Percentiles rank a stretch among this genome's conserved stretches.
Conservation (phyloP, 2,113 vertebrate species). For the Oncorhynchus masou region DNA sequence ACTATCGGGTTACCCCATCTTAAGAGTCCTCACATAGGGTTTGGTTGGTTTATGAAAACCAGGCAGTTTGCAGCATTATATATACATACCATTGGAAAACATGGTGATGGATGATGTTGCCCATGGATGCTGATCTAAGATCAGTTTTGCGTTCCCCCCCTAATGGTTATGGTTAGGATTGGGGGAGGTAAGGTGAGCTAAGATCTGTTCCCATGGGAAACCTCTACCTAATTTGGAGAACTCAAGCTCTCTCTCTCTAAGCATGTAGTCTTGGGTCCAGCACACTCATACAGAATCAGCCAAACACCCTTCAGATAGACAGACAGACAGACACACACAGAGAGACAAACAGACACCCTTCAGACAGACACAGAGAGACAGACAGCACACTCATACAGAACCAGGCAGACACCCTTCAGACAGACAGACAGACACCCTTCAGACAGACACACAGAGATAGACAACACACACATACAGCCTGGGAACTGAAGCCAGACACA, state of each 20-base stretch:
- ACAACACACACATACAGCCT: conserved; percentile 3
- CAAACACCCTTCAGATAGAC: too few relatives aligned
- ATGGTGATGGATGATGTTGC: conserved; percentile 21
- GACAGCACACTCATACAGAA: too few relatives aligned
- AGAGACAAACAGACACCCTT: too few relatives aligned
- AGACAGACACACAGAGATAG: too few relatives aligned
- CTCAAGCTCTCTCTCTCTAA: not conserved
- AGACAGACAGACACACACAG: too few relatives aligned
- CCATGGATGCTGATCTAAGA: not conserved
- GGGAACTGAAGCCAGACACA: not conserved
- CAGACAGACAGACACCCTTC: too few relatives aligned
- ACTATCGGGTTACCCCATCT: conserved; percentile 61
- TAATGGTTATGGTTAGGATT: not conserved
- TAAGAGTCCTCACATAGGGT: conserved; percentile 71
- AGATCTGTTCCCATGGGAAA: conserved; percentile 14
- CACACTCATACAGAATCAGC: too few relatives aligned
- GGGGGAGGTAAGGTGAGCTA: not conserved
- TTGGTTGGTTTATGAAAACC: conserved; percentile 71
- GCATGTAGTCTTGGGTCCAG: not conserved
- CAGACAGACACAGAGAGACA: too few relatives aligned
- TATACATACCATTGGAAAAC: conserved; percentile 76
- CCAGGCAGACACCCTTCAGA: too few relatives aligned
- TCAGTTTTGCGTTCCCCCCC: not conserved
- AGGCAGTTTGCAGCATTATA: conserved; percentile 87
- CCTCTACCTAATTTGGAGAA: conserved; percentile 26